Conservation (phyloP, 2,888 invertebrate genomes). For the Empis stercorea region DNA sequence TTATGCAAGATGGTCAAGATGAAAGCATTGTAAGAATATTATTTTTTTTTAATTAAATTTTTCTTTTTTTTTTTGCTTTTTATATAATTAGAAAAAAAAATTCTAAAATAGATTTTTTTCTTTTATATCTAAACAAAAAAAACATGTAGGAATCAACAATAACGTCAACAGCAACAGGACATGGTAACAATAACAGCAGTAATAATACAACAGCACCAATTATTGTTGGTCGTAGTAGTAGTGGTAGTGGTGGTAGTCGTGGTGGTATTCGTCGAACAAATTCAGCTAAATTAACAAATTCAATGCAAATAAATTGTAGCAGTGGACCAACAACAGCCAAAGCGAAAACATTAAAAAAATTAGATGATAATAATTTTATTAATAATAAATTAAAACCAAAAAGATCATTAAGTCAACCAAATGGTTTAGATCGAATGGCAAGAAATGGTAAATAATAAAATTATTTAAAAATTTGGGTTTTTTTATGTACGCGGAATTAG, state of each 20-base stretch:
- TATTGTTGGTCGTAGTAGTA: no score
- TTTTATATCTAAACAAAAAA: background rate
- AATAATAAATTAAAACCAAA: conserved; percentile 9
- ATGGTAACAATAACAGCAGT: no score
- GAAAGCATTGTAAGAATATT: conserved; percentile 11
- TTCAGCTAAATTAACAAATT: conserved; percentile 27
- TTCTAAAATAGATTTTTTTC: background rate
- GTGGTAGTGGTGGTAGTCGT: no score
- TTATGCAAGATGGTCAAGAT: conserved; percentile 12
- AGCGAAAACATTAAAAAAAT: conserved; percentile 22
- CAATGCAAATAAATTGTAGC: conserved; percentile 8
- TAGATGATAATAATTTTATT: conserved; percentile 12
- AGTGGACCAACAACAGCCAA: conserved; percentile 15
- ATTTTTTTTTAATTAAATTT: background rate
- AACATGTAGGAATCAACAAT: background rate
- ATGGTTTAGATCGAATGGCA: conserved; percentile 26
- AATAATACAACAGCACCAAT: no score
- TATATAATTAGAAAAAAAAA: background rate
- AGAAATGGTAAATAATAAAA: conserved; percentile 10
- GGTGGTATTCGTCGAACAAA: conserved; percentile 29
- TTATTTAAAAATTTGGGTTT: no score
- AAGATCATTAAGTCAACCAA: conserved; percentile 57
- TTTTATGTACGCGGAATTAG: no score
- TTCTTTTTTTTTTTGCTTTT: background rate
- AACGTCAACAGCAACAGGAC: background rate